Percentiles rank a stretch among this genome's conserved stretches.
Evolutionary conservation across 2,113 vertebrate genomes (phyloP).

Genomic region (Capreolus pygargus): DNA sequence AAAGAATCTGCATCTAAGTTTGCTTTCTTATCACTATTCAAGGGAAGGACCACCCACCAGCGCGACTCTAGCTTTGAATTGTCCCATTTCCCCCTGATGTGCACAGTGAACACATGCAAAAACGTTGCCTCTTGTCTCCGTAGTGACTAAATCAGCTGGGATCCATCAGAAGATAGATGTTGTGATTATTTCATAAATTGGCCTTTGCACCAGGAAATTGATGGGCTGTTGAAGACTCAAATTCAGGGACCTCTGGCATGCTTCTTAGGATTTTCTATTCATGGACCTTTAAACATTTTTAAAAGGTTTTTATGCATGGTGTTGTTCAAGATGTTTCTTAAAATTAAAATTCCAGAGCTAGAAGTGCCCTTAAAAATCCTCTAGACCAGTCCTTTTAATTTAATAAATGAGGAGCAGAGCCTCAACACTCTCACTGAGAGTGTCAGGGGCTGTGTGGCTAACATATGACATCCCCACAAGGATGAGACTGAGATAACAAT

Average conservation of each 20-base stretch:
- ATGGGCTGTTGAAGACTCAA: neutral
- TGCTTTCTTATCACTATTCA: neutral
- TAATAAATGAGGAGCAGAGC: neutral
- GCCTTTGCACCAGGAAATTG: neutral
- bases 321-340: constrained; percentile 10
- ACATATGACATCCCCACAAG: neutral
- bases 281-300: neutral
- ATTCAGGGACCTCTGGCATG: neutral
- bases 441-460: neutral
- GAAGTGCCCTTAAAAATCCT: neutral
- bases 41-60: neutral
- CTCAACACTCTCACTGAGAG: neutral
- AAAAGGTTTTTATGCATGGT: neutral
- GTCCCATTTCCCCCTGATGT: neutral
- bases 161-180: neutral
- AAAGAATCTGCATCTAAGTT: neutral
- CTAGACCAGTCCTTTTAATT: neutral
- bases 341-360: constrained; percentile 1
- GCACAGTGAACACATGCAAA: neutral
- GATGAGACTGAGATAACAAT: neutral
- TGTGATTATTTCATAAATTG: neutral
- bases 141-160: neutral
- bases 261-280: neutral
- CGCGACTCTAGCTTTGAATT: neutral
- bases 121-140: neutral